Base-by-base conservation (phyloP, 1,140 invertebrate species). In the Drosophila eugracilis region DNA sequence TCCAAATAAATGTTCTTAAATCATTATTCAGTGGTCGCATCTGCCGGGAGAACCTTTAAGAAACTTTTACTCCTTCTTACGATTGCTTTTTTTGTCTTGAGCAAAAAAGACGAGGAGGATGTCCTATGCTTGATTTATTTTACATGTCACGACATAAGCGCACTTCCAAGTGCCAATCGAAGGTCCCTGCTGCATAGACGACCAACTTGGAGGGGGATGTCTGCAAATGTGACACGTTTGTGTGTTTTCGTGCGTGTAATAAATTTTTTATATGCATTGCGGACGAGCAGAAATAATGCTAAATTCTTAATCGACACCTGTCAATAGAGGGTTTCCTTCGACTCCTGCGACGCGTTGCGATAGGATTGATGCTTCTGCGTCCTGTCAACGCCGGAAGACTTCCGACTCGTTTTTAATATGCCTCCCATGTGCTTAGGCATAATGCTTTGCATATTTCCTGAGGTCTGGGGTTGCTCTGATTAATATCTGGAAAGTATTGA, bases 241-340 rank as follows among this genome's bases (percentile, higher is more conserved):
- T 88, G 81, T 86, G 83, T 86, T 83, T 78, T 83, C 83, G 81
- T 86, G 81, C 81, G 83, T 86, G 78, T 86, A 86, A 86, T 86
- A 86, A 88, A 86, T 86, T 86, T 86, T 86, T 88, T 86, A 86
- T 86, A 75, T 81, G 81, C 55, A 74, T 69, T 81, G 73, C 78
- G 73, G 66, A 83, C 50, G 55, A 81, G 67, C 75, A 80, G 60
- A 86, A 78, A 88, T 81, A 86, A 88, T 81, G 78, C 81, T 86
- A 86, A 86, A 86, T 86, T 86, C 81, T 78, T 86, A 88, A 86
- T 86, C 81, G 83, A 86, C 81, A 86, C 81, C 83, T 86, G 81
- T 86, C 81, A 86, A 86, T 86, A 65, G 78, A 78, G 74, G 41
- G 69, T 48, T 66, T 24, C 41, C 5, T 1, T 42, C 5, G 10